Evolutionary conservation across 2,113 vertebrate species (phyloP), one percentile per base, ranked within the genome.

Genomic region (Cavia aperea): DNA sequence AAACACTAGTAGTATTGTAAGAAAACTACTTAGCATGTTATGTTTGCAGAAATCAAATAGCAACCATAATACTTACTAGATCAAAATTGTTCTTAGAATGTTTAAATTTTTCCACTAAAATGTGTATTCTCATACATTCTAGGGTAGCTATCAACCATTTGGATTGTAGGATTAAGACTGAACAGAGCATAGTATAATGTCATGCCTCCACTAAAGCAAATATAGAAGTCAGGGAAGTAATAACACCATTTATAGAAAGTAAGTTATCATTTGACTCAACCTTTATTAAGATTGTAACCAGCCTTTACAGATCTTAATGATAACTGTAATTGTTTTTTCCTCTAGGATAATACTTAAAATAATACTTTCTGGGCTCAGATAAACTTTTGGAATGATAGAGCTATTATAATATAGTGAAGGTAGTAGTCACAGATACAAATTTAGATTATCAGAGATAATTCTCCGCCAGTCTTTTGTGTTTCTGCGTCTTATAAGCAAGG

Each of bases 41-140:
- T 66, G 60, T 36, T 88, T 95, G 39, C 72, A 91, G 43, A 93
- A 85, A 54, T 92, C 63, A 85, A 56, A 54, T 31, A 63, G 60
- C 62, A 85, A 39, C 63, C 79, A 39, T 83, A 68, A 94, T 88
- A 70, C 26, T 14, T 19, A 18, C 66, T 88, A 36, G 5, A 88
- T 56, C 6, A 72, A 78, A 78, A 85, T 15, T 85, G 36, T 94
- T 36, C 54, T 39, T 54, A 79, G 36, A 70, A 66, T 88, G 15
- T 83, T 92, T 92, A 72, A 26, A 75, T 91, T 82, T 91, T 29
- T 86, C 93, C 26, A 88, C 29, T 72, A 46, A 83, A 89, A 63
- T 78, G 46, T 49, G 1, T 60, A 54, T 93, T 89, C 15, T 90
- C 24, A 81, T 75, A 86, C 51, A 93, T 87, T 70, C 39, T 65